These are phyloP conservation scores for Podabrus alpinus DNA, from an alignment of 2,888 invertebrate species.

Conservation along the genomic window DNA sequence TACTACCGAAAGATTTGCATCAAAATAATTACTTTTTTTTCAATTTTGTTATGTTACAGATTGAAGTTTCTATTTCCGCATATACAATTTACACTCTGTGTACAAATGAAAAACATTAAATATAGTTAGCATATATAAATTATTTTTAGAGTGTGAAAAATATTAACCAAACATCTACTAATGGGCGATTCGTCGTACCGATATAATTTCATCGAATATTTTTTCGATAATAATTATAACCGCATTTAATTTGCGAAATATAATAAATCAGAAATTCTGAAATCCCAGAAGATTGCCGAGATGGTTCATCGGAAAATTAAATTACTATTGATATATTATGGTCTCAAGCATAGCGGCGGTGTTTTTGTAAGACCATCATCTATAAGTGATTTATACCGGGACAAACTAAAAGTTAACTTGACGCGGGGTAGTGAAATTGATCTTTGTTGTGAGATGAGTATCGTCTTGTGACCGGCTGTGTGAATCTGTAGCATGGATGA, in stretches of 20 bases:
- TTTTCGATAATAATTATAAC: background rate
- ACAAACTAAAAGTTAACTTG: constrained; percentile 26
- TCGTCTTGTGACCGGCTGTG: background rate
- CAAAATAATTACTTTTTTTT: background rate
- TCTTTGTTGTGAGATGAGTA: constrained; percentile 20
- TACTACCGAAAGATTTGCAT: too few relatives aligned
- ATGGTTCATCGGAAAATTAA: constrained; percentile 2
- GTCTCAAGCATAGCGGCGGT: constrained; percentile 6
- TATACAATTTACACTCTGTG: background rate
- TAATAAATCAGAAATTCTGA: background rate
- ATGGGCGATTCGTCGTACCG: background rate
- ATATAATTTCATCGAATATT: background rate
- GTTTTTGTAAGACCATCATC: constrained; percentile 14
- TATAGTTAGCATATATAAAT: background rate
- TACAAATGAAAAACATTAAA: background rate
- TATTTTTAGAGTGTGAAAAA: background rate
- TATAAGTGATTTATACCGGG: constrained; percentile 24
- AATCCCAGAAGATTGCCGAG: constrained; percentile 13
- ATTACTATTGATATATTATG: constrained; percentile 10
- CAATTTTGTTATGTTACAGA: background rate
- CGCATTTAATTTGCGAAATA: background rate
- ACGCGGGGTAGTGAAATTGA: constrained; percentile 24
- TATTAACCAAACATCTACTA: background rate
- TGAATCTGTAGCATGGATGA: background rate
- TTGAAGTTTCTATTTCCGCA: background rate